Evolutionary conservation across 2,888 invertebrate genomes (phyloP).

Genomic region (Lottia gigantea): DNA sequence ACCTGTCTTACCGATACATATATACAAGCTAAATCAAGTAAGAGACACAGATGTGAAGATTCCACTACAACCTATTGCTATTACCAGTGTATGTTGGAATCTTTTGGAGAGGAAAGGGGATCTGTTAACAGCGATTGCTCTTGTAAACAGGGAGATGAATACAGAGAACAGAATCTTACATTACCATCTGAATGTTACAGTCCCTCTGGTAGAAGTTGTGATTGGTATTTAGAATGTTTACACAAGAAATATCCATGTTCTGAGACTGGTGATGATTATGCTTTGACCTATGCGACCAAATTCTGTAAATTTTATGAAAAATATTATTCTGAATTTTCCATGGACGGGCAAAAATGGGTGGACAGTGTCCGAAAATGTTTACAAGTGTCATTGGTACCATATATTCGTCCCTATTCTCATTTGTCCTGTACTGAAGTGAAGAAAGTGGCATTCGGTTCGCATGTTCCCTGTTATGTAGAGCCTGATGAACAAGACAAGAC

Average conservation of each 20-base stretch:
- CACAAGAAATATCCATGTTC: constrained; percentile 18
- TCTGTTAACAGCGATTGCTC: constrained; percentile 20
- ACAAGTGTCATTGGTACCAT: constrained; percentile 29
- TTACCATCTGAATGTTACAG: constrained; percentile 27
- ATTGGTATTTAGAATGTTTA: constrained; percentile 28
- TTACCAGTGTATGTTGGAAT: constrained; percentile 29
- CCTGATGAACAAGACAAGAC: constrained; percentile 5
- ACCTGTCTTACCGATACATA: constrained; percentile 28
- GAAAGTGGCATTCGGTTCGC: constrained; percentile 20
- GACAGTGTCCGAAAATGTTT: constrained; percentile 30
- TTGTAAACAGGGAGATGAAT: constrained; percentile 3
- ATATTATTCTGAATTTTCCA: constrained; percentile 18
- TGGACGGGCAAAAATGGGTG: constrained; percentile 26
- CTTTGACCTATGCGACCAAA: constrained; percentile 24
- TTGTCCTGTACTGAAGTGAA: constrained; percentile 23
- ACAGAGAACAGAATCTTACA: neutral
- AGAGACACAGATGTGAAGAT: constrained; percentile 18
- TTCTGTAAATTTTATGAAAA: constrained; percentile 29
- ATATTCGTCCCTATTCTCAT: constrained; percentile 20
- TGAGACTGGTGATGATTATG: constrained; percentile 18
- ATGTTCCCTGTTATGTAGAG: constrained; percentile 21
- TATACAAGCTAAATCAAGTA: constrained; percentile 19
- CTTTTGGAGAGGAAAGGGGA: constrained; percentile 17
- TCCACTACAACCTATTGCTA: constrained; percentile 19
- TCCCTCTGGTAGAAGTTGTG: constrained; percentile 25